These are phyloP conservation scores for Cossypha dichroa DNA, from an alignment of 2,797 vertebrate species.

Conservation along the genomic window DNA sequence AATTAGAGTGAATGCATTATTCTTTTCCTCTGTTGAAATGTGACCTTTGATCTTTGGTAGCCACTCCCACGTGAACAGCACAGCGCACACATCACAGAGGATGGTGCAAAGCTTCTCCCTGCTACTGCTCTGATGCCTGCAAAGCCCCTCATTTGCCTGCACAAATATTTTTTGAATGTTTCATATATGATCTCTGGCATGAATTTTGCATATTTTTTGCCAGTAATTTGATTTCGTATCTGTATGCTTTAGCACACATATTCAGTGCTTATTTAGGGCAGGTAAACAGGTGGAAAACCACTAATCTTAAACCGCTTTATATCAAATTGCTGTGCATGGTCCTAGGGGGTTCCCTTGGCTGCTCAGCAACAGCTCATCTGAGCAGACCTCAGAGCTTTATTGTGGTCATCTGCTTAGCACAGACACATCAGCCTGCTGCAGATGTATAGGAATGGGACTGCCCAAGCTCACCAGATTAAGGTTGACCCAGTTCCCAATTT, in stretches of 20 bases:
- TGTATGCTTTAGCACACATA: not conserved
- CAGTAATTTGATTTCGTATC: not conserved
- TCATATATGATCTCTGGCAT: not conserved
- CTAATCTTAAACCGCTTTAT: not conserved
- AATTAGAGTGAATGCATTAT: not conserved
- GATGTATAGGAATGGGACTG: not conserved
- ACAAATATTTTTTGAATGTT: not conserved
- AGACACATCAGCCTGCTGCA: not conserved
- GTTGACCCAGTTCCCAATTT: not conserved
- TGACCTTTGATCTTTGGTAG: constrained; percentile 8
- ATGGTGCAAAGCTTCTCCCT: not conserved
- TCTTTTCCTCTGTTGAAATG: constrained; percentile 34
- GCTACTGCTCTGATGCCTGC: not conserved
- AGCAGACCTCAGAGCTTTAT: not conserved
- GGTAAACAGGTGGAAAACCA: not conserved
- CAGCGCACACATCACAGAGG: not conserved
- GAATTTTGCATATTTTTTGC: not conserved
- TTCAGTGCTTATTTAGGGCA: not conserved
- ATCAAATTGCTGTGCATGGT: not conserved
- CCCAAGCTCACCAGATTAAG: not conserved
- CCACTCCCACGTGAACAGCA: not conserved
- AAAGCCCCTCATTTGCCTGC: not conserved
- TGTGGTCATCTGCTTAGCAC: fast-evolving
- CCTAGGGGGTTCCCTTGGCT: not conserved
- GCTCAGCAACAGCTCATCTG: not conserved